phyloP scores from a whole-genome alignment of 2,888 invertebrate species.

The Emmelina monodactyla region DNA sequence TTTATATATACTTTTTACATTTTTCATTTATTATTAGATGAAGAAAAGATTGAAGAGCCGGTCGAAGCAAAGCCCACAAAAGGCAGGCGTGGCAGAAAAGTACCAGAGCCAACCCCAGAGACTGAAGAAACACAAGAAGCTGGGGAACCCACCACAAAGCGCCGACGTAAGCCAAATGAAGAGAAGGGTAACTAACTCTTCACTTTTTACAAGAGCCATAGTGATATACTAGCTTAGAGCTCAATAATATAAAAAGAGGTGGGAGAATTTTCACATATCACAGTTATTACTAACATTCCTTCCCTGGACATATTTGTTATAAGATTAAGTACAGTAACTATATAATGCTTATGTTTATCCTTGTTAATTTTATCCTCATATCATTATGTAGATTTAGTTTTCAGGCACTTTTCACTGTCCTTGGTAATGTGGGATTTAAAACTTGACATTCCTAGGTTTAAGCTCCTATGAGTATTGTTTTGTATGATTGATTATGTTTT shows the following conservation, averaged over 20 bases:
- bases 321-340: not conserved
- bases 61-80: slow-evolving; percentile 36
- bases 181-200: slow-evolving; percentile 57
- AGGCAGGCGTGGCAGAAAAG: slow-evolving; percentile 42
- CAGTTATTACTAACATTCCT: no score
- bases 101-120: slow-evolving; percentile 27
- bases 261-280: no score
- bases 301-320: not conserved
- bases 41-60: slow-evolving; percentile 25
- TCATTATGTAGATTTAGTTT: not conserved
- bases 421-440: no score
- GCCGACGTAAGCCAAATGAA: slow-evolving; percentile 43
- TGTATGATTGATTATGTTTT: not conserved
- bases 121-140: slow-evolving; percentile 30
- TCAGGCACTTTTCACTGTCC: no score
- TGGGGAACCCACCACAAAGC: slow-evolving; percentile 36
- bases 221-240: slow-evolving; percentile 15
- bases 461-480: not conserved
- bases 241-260: no score
- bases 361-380: not conserved
- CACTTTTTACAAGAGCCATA: slow-evolving; percentile 19
- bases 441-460: no score
- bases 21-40: no score
- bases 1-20: no score
- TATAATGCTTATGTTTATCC: not conserved